Conservation (phyloP, 2,888 invertebrate genomes). For the Aporophyla nigra region DNA sequence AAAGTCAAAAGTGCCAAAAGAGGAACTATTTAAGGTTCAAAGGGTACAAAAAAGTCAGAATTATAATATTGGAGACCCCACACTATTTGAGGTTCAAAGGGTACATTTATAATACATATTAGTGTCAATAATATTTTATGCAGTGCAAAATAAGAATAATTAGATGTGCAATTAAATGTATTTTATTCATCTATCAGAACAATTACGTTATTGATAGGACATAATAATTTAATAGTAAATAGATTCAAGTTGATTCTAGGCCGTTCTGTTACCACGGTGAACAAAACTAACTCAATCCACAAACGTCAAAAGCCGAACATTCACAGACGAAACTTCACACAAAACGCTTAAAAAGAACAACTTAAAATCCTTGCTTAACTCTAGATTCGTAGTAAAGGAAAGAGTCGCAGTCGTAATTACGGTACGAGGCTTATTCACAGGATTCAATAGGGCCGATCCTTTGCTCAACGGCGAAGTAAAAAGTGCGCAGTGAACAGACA, state of each 20-base stretch:
- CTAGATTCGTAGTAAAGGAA: conserved; percentile 41
- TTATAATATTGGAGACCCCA: no score
- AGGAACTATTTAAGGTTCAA: no score
- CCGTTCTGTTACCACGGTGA: not conserved
- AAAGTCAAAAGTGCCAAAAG: no score
- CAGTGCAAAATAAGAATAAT: not conserved
- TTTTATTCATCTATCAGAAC: not conserved
- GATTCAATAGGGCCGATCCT: conserved; percentile 65
- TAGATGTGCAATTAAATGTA: not conserved
- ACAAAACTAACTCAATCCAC: not conserved
- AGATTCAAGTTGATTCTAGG: not conserved
- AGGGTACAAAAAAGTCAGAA: no score
- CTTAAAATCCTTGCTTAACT: conserved; percentile 21
- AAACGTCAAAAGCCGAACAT: conserved; percentile 7
- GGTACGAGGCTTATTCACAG: conserved; percentile 71
- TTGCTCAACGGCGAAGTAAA: conserved; percentile 53
- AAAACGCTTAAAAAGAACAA: conserved; percentile 25
- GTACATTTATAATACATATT: no score
- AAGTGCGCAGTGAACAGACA: conserved; percentile 59
- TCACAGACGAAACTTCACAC: not conserved
- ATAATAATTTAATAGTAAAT: no score
- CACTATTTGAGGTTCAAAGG: not conserved
- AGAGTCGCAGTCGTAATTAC: conserved; percentile 73
- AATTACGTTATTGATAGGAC: not conserved
- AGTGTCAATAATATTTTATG: no score